These are phyloP conservation scores for Bombus difficillimus DNA, from an alignment of 1,140 invertebrate genomes.

Conservation along the genomic window DNA sequence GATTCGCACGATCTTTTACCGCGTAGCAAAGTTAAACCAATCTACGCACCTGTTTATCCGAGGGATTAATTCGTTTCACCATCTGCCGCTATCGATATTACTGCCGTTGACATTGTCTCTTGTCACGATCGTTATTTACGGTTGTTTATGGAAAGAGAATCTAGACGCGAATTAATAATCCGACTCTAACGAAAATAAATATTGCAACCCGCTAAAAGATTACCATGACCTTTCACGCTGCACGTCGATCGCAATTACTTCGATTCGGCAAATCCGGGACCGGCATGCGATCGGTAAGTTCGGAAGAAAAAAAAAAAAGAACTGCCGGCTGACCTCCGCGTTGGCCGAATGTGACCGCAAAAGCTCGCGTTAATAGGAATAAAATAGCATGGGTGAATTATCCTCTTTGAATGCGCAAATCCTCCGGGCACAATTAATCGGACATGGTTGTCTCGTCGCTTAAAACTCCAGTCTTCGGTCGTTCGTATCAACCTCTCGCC, in stretches of 20 bases:
- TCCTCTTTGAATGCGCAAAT: constrained; percentile 63
- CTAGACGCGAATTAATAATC: background rate
- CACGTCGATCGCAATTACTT: too few relatives aligned
- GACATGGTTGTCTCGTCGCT: constrained; percentile 61
- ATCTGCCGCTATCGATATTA: background rate
- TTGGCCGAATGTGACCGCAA: background rate
- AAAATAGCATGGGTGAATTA: constrained; percentile 66
- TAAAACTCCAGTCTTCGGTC: constrained; percentile 26
- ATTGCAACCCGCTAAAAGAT: background rate
- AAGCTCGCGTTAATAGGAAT: constrained; percentile 52
- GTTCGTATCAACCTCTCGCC: background rate
- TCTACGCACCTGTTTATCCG: background rate
- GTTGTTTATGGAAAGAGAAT: background rate
- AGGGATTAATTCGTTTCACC: background rate
- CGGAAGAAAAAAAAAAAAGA: background rate
- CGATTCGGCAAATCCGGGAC: too few relatives aligned
- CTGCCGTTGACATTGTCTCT: background rate
- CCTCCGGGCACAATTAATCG: constrained; percentile 75
- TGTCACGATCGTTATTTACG: constrained; percentile 11
- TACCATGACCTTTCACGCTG: background rate
- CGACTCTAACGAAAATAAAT: background rate
- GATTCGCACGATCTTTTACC: background rate
- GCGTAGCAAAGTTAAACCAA: background rate
- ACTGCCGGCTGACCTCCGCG: background rate
- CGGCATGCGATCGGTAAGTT: background rate